Conservation (phyloP, 1,140 invertebrate species). For the Euura lappo region DNA sequence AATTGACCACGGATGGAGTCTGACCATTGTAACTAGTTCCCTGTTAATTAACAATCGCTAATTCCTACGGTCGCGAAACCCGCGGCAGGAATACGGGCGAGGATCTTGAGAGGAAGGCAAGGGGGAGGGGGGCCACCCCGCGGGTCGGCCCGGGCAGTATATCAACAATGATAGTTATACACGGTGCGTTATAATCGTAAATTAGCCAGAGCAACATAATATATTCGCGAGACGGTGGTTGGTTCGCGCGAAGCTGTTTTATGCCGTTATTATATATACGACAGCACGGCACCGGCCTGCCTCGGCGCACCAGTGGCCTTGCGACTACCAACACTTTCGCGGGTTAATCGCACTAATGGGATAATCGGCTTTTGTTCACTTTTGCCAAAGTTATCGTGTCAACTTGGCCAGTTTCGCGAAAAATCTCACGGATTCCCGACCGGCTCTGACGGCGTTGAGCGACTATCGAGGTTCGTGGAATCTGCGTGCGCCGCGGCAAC, state of each 20-base stretch:
- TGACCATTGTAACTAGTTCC: background rate
- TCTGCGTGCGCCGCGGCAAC: background rate
- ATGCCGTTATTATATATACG: constrained; percentile 63
- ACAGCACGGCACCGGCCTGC: constrained; percentile 49
- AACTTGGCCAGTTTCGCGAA: too few relatives aligned
- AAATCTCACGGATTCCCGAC: too few relatives aligned
- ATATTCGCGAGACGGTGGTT: constrained; percentile 57
- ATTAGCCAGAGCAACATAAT: constrained; percentile 63
- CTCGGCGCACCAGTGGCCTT: too few relatives aligned
- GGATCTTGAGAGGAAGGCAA: background rate
- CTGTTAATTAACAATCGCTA: background rate
- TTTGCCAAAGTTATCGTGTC: too few relatives aligned
- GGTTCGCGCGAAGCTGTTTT: constrained; percentile 62
- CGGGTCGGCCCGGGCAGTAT: constrained; percentile 44
- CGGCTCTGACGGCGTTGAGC: too few relatives aligned
- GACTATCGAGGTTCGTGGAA: too few relatives aligned
- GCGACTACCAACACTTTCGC: too few relatives aligned
- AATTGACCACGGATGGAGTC: background rate
- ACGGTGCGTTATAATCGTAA: constrained; percentile 63
- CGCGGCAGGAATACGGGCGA: background rate
- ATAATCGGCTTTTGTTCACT: too few relatives aligned
- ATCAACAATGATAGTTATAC: constrained; percentile 64
- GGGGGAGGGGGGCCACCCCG: background rate
- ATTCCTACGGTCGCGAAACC: too few relatives aligned
- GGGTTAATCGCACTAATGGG: too few relatives aligned